Conservation (phyloP, 1,140 invertebrate species). For the Temnothorax longispinosus region DNA sequence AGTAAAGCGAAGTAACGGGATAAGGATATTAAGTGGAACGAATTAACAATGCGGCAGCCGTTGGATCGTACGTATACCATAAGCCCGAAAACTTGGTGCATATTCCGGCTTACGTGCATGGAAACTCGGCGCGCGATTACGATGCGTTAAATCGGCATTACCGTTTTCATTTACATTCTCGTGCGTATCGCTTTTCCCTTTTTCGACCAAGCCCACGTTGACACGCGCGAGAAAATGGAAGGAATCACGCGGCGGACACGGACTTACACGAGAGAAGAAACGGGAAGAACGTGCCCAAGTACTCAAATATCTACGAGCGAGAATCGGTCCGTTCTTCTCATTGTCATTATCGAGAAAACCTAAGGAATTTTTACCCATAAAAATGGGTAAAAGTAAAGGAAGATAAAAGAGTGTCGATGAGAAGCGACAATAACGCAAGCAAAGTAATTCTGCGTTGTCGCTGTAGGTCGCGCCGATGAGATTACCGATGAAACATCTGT, state of each 20-base stretch:
- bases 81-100: constrained; percentile 27
- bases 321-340: constrained; percentile 31
- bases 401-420: constrained; percentile 49
- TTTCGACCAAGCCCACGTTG: background rate
- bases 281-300: constrained; percentile 44
- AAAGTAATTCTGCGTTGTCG: too few species aligned
- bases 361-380: too few species aligned
- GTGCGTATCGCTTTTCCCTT: background rate
- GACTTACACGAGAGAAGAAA: background rate
- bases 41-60: constrained; percentile 43
- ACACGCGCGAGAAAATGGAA: constrained; percentile 1
- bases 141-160: constrained; percentile 40
- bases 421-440: constrained; percentile 52
- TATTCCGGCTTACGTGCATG: background rate
- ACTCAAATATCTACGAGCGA: background rate
- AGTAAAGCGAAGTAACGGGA: constrained; percentile 37
- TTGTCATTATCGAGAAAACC: constrained; percentile 11
- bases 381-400: background rate
- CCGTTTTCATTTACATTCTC: constrained; percentile 68
- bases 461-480: too few species aligned
- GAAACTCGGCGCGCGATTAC: constrained; percentile 25
- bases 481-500: background rate
- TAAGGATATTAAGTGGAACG: constrained; percentile 52
- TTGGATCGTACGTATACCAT: background rate
- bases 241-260: background rate